Percentiles rank a stretch among this genome's conserved stretches.
Evolutionary conservation across 1,140 invertebrate species (phyloP).

Genomic region (Drosophila teissieri): DNA sequence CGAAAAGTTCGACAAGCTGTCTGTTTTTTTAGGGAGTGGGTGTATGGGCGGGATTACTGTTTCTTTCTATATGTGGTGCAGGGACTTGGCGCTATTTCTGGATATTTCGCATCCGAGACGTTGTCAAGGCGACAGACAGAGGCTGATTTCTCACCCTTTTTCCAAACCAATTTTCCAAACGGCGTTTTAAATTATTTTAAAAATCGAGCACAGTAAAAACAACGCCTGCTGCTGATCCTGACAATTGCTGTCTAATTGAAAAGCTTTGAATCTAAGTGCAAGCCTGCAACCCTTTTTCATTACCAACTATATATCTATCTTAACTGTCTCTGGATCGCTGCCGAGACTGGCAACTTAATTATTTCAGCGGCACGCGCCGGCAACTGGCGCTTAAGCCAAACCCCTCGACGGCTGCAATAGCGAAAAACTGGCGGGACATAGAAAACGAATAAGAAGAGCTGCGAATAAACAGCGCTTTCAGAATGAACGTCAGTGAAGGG

Average conservation of each 20-base stretch:
- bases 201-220: constrained; percentile 9
- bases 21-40: neutral
- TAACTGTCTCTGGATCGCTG: constrained; percentile 8
- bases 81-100: constrained; percentile 26
- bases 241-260: constrained; percentile 60
- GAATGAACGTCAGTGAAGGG: constrained; percentile 42
- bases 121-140: constrained; percentile 19
- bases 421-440: constrained; percentile 32
- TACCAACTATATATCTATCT: neutral
- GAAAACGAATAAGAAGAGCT: constrained; percentile 31
- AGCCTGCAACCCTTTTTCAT: constrained; percentile 17
- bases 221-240: constrained; percentile 46
- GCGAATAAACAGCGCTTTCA: constrained; percentile 67
- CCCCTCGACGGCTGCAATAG: constrained; percentile 66
- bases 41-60: constrained; percentile 10
- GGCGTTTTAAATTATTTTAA: neutral
- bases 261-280: constrained; percentile 66
- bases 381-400: constrained; percentile 65
- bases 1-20: constrained; percentile 37
- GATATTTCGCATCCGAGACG: constrained; percentile 33
- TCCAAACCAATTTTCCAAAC: too few relatives aligned
- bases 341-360: constrained; percentile 73
- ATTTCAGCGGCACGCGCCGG: constrained; percentile 71
- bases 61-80: constrained; percentile 40
- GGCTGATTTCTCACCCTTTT: constrained; percentile 10